phyloP scores from a whole-genome alignment of 1,140 invertebrate genomes.

The Saccostrea cuccullata region DNA sequence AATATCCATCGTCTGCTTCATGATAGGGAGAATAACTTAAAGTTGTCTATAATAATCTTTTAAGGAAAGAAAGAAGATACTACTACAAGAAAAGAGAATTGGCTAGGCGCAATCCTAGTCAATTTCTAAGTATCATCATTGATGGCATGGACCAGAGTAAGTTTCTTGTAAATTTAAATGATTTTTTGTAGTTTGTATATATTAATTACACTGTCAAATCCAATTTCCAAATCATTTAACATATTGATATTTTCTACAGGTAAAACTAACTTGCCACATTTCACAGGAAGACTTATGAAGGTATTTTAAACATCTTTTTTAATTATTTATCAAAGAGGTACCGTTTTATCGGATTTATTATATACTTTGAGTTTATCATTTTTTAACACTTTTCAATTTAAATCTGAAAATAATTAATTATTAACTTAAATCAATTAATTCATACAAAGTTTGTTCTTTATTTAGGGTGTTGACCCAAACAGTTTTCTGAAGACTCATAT shows the following conservation, averaged over 20 bases:
- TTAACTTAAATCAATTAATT: too few species aligned
- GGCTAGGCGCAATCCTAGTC: neutral
- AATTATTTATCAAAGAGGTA: too few species aligned
- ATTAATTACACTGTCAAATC: too few species aligned
- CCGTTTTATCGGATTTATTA: too few species aligned
- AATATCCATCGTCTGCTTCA: too few species aligned
- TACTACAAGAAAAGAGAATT: constrained; percentile 42
- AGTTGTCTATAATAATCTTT: neutral
- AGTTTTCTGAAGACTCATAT: constrained; percentile 36
- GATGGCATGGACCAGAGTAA: constrained; percentile 46
- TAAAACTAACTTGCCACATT: constrained; percentile 53
- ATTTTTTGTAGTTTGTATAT: neutral
- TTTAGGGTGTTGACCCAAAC: neutral
- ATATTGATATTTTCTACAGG: constrained; percentile 12
- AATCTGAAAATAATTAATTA: too few species aligned
- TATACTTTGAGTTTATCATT: too few species aligned
- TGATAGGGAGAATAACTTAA: too few species aligned
- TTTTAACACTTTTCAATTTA: too few species aligned
- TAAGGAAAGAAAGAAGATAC: constrained; percentile 32
- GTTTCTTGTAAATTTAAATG: neutral
- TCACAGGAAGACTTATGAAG: constrained; percentile 45
- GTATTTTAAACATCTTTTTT: constrained; percentile 1
- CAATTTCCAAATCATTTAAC: neutral
- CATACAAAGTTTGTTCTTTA: too few species aligned
- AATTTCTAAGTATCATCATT: constrained; percentile 43